Percentiles rank a stretch among this genome's conserved stretches.
phyloP scores from a whole-genome alignment of 2,888 invertebrate species.

The Cosmopolites sordidus region DNA sequence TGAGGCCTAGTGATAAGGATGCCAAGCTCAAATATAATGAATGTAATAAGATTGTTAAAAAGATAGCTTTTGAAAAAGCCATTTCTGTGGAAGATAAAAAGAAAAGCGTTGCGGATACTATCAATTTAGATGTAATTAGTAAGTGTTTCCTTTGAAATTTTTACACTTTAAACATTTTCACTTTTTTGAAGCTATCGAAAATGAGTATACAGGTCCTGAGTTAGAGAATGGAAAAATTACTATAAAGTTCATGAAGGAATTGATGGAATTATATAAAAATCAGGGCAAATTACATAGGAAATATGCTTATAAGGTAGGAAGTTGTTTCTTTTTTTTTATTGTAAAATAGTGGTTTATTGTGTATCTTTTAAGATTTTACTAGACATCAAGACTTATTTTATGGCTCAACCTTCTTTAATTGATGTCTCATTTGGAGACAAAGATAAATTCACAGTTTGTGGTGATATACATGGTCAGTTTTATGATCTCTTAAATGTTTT shows the following conservation, averaged over 20 bases:
- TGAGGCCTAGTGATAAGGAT: constrained; percentile 89
- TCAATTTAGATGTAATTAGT: constrained; percentile 90
- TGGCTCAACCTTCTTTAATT: constrained; percentile 80
- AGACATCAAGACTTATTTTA: constrained; percentile 81
- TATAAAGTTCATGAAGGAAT: constrained; percentile 77
- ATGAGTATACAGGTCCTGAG: constrained; percentile 87
- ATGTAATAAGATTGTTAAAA: constrained; percentile 93
- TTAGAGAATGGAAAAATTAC: constrained; percentile 87
- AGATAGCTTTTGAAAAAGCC: constrained; percentile 93
- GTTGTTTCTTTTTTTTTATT: too few species aligned
- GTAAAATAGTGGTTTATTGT: constrained; percentile 3
- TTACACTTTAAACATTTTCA: background rate
- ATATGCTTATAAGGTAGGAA: constrained; percentile 91
- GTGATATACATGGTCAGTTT: constrained; percentile 98
- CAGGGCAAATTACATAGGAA: constrained; percentile 93
- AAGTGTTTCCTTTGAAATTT: constrained; percentile 42
- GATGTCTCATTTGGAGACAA: constrained; percentile 83
- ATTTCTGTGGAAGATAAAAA: constrained; percentile 89
- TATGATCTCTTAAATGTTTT: constrained; percentile 98
- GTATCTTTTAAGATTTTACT: constrained; percentile 84
- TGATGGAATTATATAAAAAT: constrained; percentile 85
- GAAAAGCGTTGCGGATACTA: constrained; percentile 80
- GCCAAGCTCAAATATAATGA: constrained; percentile 88
- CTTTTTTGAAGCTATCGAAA: constrained; percentile 76
- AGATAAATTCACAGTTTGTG: constrained; percentile 95